phyloP scores from a whole-genome alignment of 2,797 vertebrate genomes.

The Podarcis lilfordi region DNA sequence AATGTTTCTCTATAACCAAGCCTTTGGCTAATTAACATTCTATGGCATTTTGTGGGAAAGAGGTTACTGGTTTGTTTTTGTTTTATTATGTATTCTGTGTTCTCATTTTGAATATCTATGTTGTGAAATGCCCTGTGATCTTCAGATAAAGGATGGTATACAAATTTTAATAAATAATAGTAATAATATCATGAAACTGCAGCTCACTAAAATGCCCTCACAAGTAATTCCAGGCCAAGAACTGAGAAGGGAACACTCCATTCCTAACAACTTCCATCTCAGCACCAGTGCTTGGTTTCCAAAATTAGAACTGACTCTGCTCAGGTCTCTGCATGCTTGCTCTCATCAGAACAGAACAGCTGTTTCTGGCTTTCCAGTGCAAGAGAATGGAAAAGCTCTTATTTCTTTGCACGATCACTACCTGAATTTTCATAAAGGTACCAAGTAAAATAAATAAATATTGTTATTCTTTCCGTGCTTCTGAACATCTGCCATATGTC shows the following conservation, averaged over 20 bases:
- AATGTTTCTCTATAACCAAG: too few species aligned
- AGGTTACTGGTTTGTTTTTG: too few species aligned
- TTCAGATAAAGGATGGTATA: too few species aligned
- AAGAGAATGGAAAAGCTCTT: too few species aligned
- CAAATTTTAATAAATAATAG: too few species aligned
- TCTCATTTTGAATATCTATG: too few species aligned
- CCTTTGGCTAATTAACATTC: too few species aligned
- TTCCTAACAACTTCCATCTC: neutral
- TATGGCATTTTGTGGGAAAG: too few species aligned
- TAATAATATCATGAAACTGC: neutral
- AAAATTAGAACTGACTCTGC: neutral
- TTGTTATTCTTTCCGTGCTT: neutral
- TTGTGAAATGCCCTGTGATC: too few species aligned
- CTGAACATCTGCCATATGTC: neutral
- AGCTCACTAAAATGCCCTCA: neutral
- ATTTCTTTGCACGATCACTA: neutral
- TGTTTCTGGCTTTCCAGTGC: neutral
- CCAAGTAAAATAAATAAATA: neutral
- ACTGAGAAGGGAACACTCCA: neutral
- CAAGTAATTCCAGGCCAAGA: neutral
- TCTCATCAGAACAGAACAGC: neutral
- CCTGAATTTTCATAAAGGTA: neutral
- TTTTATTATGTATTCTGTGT: too few species aligned
- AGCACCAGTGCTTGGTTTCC: neutral
- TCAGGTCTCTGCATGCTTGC: neutral